These are phyloP conservation scores for Coilia nasus DNA, from an alignment of 2,797 vertebrate genomes.

Conservation along the genomic window DNA sequence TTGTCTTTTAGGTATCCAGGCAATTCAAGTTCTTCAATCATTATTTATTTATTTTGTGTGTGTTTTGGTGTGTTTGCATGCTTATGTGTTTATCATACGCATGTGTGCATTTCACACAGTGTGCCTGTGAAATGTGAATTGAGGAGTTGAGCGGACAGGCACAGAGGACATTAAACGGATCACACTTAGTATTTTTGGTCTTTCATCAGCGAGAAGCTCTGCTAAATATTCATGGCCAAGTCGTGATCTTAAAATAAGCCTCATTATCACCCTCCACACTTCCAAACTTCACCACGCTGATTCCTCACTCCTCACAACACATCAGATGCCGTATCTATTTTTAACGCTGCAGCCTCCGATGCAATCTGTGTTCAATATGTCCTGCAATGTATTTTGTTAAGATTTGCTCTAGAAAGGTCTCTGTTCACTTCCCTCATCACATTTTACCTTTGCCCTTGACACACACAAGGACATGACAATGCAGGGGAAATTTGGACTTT, in stretches of 20 bases:
- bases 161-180: slow-evolving; percentile 59
- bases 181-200: slow-evolving; percentile 63
- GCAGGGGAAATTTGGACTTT: neutral
- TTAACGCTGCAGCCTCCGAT: neutral
- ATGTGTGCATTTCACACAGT: neutral
- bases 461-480: neutral
- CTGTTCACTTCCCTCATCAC: neutral
- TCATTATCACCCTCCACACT: slow-evolving; percentile 76
- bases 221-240: slow-evolving; percentile 75
- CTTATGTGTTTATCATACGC: neutral
- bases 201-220: slow-evolving; percentile 67
- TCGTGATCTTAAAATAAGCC: slow-evolving; percentile 79
- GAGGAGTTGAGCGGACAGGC: neutral
- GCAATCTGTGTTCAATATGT: neutral
- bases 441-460: neutral
- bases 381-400: neutral
- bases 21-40: neutral
- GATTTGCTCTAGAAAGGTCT: neutral
- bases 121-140: neutral
- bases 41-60: slow-evolving; percentile 16
- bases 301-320: slow-evolving; percentile 68
- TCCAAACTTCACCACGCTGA: slow-evolving; percentile 67
- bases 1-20: neutral
- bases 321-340: slow-evolving; percentile 34
- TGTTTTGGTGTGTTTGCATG: neutral